Percentiles rank a stretch among this genome's conserved stretches.
phyloP scores from a whole-genome alignment of 2,113 vertebrate genomes.

The Rhinolophus sinicus region DNA sequence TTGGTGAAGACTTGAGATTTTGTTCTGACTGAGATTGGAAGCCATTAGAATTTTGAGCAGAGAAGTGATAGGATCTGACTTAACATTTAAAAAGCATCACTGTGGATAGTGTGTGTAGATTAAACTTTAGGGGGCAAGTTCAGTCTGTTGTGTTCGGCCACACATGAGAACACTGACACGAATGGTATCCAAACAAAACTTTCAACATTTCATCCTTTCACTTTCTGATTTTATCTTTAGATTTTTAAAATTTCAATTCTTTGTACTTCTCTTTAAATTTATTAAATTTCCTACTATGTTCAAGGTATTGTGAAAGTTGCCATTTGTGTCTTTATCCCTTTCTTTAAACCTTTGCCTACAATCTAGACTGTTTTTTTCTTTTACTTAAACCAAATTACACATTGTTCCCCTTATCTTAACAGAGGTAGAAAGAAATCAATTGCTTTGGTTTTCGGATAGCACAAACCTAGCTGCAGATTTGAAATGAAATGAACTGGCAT shows the following conservation, averaged over 20 bases:
- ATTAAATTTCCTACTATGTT: background rate
- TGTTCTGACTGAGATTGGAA: background rate
- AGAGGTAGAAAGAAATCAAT: slow-evolving; percentile 46
- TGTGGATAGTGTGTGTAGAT: background rate
- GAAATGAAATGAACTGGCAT: background rate
- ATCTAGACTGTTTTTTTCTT: background rate
- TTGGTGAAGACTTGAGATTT: background rate
- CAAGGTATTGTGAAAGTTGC: background rate
- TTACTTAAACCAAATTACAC: slow-evolving; percentile 57
- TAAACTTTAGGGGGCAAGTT: background rate
- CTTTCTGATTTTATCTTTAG: background rate
- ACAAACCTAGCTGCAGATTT: background rate
- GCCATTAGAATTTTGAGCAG: background rate
- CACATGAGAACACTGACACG: background rate
- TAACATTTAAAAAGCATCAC: background rate
- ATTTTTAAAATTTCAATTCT: background rate
- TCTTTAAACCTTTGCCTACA: slow-evolving; percentile 29
- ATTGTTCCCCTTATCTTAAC: slow-evolving; percentile 57
- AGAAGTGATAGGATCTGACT: background rate
- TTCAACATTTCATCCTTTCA: background rate
- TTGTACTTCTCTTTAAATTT: slow-evolving; percentile 17
- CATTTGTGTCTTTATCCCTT: slow-evolving; percentile 23
- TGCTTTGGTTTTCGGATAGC: slow-evolving; percentile 28
- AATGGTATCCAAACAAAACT: background rate
- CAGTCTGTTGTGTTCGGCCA: background rate